phyloP scores from a whole-genome alignment of 2,113 vertebrate genomes.

The Ondatra zibethicus region DNA sequence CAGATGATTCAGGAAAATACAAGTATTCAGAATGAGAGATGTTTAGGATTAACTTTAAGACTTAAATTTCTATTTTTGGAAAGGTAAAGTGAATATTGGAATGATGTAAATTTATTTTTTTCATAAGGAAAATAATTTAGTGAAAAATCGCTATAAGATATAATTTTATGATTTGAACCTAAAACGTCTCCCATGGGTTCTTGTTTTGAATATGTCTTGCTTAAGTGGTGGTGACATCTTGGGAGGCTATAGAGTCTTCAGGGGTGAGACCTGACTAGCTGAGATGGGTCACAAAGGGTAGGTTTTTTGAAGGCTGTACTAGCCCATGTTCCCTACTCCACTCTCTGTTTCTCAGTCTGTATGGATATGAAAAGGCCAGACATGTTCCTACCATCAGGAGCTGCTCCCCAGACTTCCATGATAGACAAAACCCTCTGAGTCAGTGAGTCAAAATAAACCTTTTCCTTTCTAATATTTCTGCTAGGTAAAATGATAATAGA shows the following conservation, averaged over 20 bases:
- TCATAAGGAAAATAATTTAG: slow-evolving; percentile 8
- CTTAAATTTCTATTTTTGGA: slow-evolving; percentile 9
- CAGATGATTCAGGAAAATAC: not conserved
- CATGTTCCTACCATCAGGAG: not conserved
- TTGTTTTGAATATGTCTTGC: not conserved
- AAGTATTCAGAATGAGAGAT: not conserved
- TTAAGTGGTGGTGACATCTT: not conserved
- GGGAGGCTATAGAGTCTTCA: too few relatives aligned
- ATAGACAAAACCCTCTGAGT: not conserved
- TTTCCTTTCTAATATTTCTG: not conserved
- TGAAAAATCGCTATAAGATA: not conserved
- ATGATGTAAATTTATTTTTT: not conserved
- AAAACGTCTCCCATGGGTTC: not conserved
- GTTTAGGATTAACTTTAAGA: not conserved
- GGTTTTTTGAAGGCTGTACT: too few relatives aligned
- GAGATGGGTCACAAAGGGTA: not conserved
- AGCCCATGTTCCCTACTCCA: not conserved
- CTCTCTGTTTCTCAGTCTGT: not conserved
- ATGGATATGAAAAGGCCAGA: not conserved
- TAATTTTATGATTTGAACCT: not conserved
- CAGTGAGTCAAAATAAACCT: not conserved
- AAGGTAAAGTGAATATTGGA: slow-evolving; percentile 5
- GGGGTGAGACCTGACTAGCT: not conserved
- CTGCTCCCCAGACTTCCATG: not conserved
- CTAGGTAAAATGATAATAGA: not conserved